These are phyloP conservation scores for Sylvilagus floridanus DNA, from an alignment of 2,797 vertebrate genomes.

Conservation along the genomic window DNA sequence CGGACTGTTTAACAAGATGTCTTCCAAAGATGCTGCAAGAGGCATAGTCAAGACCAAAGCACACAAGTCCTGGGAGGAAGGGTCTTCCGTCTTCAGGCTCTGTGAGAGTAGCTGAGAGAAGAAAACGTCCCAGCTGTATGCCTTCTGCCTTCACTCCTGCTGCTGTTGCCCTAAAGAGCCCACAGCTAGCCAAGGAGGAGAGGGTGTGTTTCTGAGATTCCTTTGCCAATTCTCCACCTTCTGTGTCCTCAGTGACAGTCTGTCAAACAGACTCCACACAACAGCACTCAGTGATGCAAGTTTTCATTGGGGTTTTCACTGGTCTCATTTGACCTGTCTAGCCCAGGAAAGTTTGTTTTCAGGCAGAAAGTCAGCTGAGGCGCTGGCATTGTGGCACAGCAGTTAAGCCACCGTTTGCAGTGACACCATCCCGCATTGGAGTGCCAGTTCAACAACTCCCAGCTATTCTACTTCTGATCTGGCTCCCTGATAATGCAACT, in stretches of 20 bases:
- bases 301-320: background rate
- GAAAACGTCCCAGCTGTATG: background rate
- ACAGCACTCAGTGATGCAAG: background rate
- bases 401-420: too few relatives aligned
- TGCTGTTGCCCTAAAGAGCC: background rate
- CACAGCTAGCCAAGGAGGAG: too few relatives aligned
- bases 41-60: background rate
- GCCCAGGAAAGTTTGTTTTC: background rate
- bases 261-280: background rate
- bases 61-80: background rate
- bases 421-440: too few relatives aligned
- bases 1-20: background rate
- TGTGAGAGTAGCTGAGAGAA: background rate
- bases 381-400: too few relatives aligned
- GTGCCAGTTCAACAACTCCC: too few relatives aligned
- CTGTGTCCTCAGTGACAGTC: background rate
- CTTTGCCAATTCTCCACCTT: background rate
- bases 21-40: background rate
- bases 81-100: background rate
- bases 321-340: background rate
- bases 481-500: too few relatives aligned
- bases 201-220: background rate
- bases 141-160: background rate
- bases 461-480: too few relatives aligned
- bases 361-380: background rate